Evolutionary conservation across 2,113 vertebrate species (phyloP).

Genomic region (Vicugna pacos): DNA sequence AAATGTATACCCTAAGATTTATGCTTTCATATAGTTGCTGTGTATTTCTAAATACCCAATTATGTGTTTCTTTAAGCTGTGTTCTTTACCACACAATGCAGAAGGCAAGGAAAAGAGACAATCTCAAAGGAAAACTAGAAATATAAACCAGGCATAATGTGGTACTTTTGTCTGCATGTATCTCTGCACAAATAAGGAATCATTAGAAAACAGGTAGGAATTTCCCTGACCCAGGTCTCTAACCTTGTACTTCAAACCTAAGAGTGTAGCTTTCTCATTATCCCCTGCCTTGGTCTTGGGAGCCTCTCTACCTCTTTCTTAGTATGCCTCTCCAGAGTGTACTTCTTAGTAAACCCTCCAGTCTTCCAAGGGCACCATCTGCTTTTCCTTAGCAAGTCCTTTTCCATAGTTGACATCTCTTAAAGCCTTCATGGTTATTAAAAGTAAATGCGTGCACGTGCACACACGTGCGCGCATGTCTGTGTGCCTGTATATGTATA

Average conservation of each 20-base stretch:
- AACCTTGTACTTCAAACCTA: background rate
- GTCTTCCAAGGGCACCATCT: background rate
- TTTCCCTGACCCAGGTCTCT: background rate
- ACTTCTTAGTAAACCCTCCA: background rate
- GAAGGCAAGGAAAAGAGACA: background rate
- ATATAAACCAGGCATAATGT: background rate
- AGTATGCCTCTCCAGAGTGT: rapidly evolving
- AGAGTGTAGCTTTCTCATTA: background rate
- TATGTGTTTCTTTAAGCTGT: background rate
- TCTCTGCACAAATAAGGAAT: background rate
- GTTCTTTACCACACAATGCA: background rate
- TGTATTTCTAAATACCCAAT: background rate
- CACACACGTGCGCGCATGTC: rapidly evolving
- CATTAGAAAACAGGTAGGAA: background rate
- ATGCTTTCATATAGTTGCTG: background rate
- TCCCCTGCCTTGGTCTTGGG: background rate
- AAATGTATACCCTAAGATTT: background rate
- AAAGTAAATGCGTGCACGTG: rapidly evolving
- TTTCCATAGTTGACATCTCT: background rate
- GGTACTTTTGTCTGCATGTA: background rate
- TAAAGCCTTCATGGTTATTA: background rate
- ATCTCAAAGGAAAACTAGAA: background rate
- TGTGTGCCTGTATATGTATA: background rate
- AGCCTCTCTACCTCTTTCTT: background rate
- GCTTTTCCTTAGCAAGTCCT: background rate